Base-by-base conservation (phyloP, 2,888 invertebrate species). In the Troides oblongomaculatus region DNA sequence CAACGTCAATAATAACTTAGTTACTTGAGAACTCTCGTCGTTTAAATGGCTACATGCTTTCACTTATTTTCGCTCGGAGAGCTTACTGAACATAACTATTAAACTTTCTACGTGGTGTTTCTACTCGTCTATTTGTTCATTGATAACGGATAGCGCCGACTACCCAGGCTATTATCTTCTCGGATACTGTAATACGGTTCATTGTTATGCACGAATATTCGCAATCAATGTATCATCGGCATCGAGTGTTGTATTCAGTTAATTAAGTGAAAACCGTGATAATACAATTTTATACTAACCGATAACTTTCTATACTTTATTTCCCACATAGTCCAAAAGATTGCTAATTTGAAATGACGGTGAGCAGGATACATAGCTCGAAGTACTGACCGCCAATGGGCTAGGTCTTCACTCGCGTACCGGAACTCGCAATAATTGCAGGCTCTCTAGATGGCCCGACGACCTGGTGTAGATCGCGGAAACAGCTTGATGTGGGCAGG, bases 211-310 rank as follows among this genome's bases (percentile, higher is more conserved):
- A 67, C 62, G 43, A 62, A 62, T 66, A 18, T 56, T 56, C 62
- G 62, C 43, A 62, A 67, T 58, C 67, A 63, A 63, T 23, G 58
- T 63, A 18, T 68, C 57, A 58, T 36, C 62, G 63, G 62, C 62
- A 30, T 46, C 58, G 68, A 68, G 30, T 66, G n/a, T 67, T 57
- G 62, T 30, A 43, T 43, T 43, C 43, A 25, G 62, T 58, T 62
- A 63, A 68, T 62, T 67, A 57, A 68, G 68, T 58, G 68, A 63
- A 68, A 68, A 62, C 58, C 68, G 30, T 68, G 62, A 59, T 62
- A 56, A 58, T 63, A 63, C 50, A 68, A 46, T 58, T 68, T 50
- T 50, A 63, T 36, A 58, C 62, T 62, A 36, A 63, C 36, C 57
- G 30, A 14, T 14, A 50, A 58, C 68, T 67, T 62, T 46, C 46